These are phyloP conservation scores for Danio albolineatus DNA, from an alignment of 2,797 vertebrate genomes.

Conservation along the genomic window DNA sequence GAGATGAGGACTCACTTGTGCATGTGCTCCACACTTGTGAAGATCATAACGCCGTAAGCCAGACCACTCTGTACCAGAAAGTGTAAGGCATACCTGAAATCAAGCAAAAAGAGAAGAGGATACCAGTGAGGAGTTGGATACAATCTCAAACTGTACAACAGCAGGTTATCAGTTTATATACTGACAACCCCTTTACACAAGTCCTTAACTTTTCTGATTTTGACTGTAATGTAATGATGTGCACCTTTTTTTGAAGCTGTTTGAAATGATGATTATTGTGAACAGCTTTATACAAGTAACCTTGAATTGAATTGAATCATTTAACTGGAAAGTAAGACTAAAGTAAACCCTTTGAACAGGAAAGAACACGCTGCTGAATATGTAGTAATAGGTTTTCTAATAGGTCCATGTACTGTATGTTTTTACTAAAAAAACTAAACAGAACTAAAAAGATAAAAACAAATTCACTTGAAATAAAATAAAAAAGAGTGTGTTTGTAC, in stretches of 20 bases:
- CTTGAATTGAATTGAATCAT: neutral
- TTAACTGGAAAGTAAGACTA: neutral
- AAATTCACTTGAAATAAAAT: too few species aligned
- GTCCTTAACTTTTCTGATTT: too few species aligned
- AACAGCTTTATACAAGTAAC: too few species aligned
- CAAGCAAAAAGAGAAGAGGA: slow-evolving; percentile 37
- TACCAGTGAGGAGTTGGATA: neutral
- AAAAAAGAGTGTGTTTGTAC: too few species aligned
- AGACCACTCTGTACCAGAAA: slow-evolving; percentile 96
- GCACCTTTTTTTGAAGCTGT: too few species aligned
- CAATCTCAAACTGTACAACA: too few species aligned
- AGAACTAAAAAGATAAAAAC: too few species aligned
- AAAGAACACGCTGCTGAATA: neutral
- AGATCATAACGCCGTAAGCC: slow-evolving; percentile 93
- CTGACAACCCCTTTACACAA: too few species aligned
- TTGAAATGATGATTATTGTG: too few species aligned
- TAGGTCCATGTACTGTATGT: neutral
- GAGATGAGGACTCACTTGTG: slow-evolving; percentile 88
- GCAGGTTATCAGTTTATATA: too few species aligned
- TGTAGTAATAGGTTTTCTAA: neutral
- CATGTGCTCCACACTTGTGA: slow-evolving; percentile 92
- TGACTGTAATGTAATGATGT: too few species aligned
- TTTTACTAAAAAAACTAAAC: too few species aligned
- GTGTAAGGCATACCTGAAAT: slow-evolving; percentile 95
- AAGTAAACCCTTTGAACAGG: neutral